A percentile compares a stretch with the other conserved stretches of the same genome.
Evolutionary conservation across 2,797 vertebrate species (phyloP).

Genomic region (Carduelis carduelis): DNA sequence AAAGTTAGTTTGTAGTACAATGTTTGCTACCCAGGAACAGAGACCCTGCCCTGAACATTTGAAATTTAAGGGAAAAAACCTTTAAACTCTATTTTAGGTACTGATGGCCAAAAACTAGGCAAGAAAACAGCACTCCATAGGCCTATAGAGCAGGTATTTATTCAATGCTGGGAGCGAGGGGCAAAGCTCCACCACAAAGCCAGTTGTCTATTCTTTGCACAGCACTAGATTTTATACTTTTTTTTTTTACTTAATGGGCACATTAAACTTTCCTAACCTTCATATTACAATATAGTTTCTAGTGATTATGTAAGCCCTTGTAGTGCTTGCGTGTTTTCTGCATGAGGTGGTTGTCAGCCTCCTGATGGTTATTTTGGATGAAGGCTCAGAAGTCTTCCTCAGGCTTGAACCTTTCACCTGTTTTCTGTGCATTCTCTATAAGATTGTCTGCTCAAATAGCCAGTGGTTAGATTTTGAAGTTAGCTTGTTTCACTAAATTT

Average conservation of each 20-base stretch:
- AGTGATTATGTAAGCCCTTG: background rate
- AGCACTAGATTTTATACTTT: background rate
- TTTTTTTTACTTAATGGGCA: background rate
- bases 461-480: background rate
- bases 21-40: background rate
- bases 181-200: background rate
- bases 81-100: background rate
- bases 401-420: background rate
- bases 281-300: background rate
- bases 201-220: background rate
- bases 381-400: background rate
- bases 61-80: background rate
- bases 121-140: background rate
- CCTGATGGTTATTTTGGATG: background rate
- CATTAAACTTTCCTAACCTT: background rate
- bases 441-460: background rate
- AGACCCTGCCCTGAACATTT: background rate
- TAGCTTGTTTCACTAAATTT: background rate
- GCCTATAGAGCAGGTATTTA: background rate
- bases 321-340: background rate
- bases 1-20: background rate
- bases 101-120: background rate
- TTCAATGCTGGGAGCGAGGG: fast-evolving
- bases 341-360: background rate
- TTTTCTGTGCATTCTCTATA: background rate